phyloP scores from a whole-genome alignment of 2,888 invertebrate genomes.

The Thereva nobilitata region DNA sequence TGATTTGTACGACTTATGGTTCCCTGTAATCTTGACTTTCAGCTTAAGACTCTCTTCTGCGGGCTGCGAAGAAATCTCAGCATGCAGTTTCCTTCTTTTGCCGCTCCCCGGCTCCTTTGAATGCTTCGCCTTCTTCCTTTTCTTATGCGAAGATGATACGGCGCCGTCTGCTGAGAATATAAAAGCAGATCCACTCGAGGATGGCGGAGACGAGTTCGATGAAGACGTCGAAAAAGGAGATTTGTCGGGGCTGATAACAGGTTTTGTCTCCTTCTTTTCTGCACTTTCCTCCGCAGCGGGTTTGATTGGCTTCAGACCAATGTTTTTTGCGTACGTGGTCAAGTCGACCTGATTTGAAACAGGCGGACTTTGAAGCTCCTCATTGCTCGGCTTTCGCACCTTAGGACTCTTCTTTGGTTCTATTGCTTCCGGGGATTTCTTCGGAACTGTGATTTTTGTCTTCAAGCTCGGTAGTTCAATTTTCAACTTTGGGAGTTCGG shows the following conservation, averaged over 20 bases:
- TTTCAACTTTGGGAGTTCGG: conserved; percentile 49
- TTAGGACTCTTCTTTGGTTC: conserved; percentile 43
- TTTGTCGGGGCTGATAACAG: conserved; percentile 50
- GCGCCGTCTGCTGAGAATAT: conserved; percentile 39
- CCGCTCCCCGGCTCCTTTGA: conserved; percentile 58
- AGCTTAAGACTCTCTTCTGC: conserved; percentile 61
- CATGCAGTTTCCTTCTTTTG: conserved; percentile 63
- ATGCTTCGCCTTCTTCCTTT: conserved; percentile 63
- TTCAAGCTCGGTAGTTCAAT: conserved; percentile 52
- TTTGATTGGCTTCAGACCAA: conserved; percentile 56
- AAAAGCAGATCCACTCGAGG: conserved; percentile 41
- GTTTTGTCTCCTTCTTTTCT: conserved; percentile 7
- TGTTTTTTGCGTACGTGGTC: conserved; percentile 56
- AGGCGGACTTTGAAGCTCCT: conserved; percentile 44
- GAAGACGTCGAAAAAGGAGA: conserved; percentile 49
- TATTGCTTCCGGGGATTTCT: conserved; percentile 19
- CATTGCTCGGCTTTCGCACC: conserved; percentile 47
- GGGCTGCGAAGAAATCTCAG: conserved; percentile 60
- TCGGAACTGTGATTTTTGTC: conserved; percentile 47
- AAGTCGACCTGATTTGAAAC: conserved; percentile 49
- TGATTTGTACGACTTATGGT: conserved; percentile 50
- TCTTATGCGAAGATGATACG: conserved; percentile 58
- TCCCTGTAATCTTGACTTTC: conserved; percentile 61
- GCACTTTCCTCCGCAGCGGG: conserved; percentile 41
- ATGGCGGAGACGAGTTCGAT: conserved; percentile 48